Evolutionary conservation across 1,140 invertebrate genomes (phyloP).

Genomic region (Antheraea pernyi): DNA sequence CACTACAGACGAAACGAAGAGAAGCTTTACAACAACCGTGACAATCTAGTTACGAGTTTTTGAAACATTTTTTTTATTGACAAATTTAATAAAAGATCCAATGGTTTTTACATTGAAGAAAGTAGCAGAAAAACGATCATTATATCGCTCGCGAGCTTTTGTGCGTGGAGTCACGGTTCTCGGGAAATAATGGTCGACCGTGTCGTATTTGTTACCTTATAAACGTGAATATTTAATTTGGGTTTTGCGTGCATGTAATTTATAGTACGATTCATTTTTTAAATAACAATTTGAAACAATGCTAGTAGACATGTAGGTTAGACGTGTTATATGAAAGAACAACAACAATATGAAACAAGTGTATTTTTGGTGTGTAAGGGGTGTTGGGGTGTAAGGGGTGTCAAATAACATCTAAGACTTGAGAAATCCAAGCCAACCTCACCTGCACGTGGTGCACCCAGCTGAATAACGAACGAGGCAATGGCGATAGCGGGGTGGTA

Average conservation of each 20-base stretch:
- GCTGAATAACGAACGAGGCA: no score
- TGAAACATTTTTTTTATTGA: slow-evolving; percentile 35
- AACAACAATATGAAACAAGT: no score
- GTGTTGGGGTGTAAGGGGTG: no score
- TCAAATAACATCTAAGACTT: no score
- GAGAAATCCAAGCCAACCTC: no score
- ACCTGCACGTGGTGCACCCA: no score
- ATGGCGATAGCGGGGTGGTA: no score
- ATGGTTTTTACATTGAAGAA: slow-evolving; percentile 51
- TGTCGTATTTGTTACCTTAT: slow-evolving; percentile 4
- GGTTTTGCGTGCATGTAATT: slow-evolving; percentile 21
- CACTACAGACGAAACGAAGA: not conserved
- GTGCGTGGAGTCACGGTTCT: slow-evolving; percentile 20
- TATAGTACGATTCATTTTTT: slow-evolving; percentile 12
- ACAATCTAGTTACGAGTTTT: slow-evolving; percentile 70
- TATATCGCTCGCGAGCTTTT: slow-evolving; percentile 39
- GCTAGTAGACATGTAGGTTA: no score
- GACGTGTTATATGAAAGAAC: no score
- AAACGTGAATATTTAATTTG: slow-evolving; percentile 25
- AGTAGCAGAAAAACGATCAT: slow-evolving; percentile 54
- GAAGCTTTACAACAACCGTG: slow-evolving; percentile 35
- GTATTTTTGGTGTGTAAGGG: no score
- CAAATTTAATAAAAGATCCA: not conserved
- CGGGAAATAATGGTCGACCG: slow-evolving; percentile 23
- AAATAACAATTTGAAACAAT: no score